Evolutionary conservation across 2,797 vertebrate species (phyloP).

Genomic region (Chelmon rostratus): DNA sequence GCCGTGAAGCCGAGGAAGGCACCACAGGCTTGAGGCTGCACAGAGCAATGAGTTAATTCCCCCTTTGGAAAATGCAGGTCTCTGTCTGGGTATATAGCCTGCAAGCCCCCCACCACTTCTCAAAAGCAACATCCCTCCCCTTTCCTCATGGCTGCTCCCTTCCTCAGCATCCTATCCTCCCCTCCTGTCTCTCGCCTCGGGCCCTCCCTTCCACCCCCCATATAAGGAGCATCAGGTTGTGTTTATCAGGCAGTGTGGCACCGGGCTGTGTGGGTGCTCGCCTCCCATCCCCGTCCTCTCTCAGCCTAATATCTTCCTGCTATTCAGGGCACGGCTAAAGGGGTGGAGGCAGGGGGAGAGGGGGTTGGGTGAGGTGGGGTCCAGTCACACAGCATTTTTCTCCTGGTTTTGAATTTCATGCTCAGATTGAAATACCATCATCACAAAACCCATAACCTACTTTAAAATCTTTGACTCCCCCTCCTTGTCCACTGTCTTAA

Average conservation of each 20-base stretch:
- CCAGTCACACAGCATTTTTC: slow-evolving; percentile 67
- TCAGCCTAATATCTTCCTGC: slow-evolving; percentile 64
- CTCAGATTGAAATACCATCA: slow-evolving; percentile 64
- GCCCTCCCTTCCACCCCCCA: slow-evolving; percentile 61
- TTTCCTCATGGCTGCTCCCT: slow-evolving; percentile 38
- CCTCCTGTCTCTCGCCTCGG: slow-evolving; percentile 5
- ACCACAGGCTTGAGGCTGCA: slow-evolving; percentile 18
- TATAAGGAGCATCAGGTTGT: slow-evolving; percentile 76
- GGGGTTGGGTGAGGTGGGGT: slow-evolving; percentile 19
- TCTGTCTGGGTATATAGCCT: slow-evolving; percentile 65
- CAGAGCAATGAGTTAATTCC: slow-evolving; percentile 43
- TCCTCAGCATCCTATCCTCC: slow-evolving; percentile 47
- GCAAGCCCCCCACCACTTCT: slow-evolving; percentile 39
- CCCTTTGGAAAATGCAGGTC: slow-evolving; percentile 51
- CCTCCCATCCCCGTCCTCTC: not conserved
- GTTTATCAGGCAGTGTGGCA: slow-evolving; percentile 51
- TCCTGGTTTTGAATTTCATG: slow-evolving; percentile 78
- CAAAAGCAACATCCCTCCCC: slow-evolving; percentile 60
- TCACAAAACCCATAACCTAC: slow-evolving; percentile 57
- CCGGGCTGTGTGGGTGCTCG: slow-evolving; percentile 13
- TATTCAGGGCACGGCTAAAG: slow-evolving; percentile 78
- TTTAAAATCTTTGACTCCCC: slow-evolving; percentile 24
- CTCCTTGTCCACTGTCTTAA: slow-evolving; percentile 1
- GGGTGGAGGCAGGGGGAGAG: slow-evolving; percentile 6
- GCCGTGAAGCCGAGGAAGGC: slow-evolving; percentile 3